Base-by-base conservation (phyloP, 2,113 vertebrate species). In the Tychaedon coryphoeus region DNA sequence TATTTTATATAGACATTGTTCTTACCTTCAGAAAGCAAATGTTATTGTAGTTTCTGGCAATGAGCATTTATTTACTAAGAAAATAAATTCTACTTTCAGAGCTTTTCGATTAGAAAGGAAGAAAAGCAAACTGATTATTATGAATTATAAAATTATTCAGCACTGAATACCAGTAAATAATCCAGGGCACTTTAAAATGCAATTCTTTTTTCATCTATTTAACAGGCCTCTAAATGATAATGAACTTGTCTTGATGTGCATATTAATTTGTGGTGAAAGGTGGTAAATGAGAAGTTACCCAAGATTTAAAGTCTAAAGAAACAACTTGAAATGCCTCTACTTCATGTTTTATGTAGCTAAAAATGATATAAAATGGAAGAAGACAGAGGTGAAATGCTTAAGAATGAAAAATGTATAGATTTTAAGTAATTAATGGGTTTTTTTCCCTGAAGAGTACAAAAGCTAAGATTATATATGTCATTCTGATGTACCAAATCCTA, bases 401-500 rank as follows among this genome's bases (percentile, higher is more conserved):
- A 94, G 83, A 96, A 50, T 92, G 96, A 95, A 83, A 96, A 95
- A 97, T 94, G 61, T 96, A 86, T 92, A 67, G 50, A 61, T 97
- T 97, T 97, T 87, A 86, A 91, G 85, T 84, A 93, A 97, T 90
- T 83, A 18, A 33, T 77, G 76, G 45, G 50, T 1, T 8, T 26
- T 73, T 96, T 92, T 97, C 94, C 92, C 54, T 94, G 95, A 93
- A 96, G 91, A 97, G 86, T 95, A 79, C 60, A 94, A 97, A 95
- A 92, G 36, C 89, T 90, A 57, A 88, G 95, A 97, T 95, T 90
- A 93, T 95, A 58, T 94, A 84, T 95, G 96, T 97, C 94, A 96
- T 96, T 71, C 84, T 88, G 96, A 83, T 97, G 90, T 97, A 93
- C 93, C 71, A 91, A 97, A 96, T 97, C 95, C 93, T 97, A 88